Conservation (phyloP, 2,888 invertebrate species). For the Pandemis corylana region DNA sequence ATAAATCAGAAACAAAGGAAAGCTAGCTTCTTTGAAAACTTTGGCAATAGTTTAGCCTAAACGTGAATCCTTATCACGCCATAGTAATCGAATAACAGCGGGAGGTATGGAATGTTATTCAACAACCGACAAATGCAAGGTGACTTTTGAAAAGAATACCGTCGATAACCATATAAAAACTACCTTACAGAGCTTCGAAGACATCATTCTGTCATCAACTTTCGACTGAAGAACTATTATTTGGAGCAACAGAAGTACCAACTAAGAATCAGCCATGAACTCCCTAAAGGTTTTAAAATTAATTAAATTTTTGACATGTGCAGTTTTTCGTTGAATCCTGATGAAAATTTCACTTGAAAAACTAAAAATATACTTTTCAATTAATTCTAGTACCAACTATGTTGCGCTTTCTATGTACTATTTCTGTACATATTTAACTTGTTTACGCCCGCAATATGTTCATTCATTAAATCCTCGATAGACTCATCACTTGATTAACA, state of each 20-base stretch:
- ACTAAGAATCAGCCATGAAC: constrained; percentile 46
- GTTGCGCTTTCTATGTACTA: too few species aligned
- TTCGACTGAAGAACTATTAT: constrained; percentile 42
- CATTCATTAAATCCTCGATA: too few species aligned
- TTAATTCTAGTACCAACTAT: too few species aligned
- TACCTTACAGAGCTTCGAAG: constrained; percentile 51
- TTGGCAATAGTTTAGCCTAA: constrained; percentile 26
- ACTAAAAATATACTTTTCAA: too few species aligned
- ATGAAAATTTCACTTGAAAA: too few species aligned
- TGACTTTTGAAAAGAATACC: constrained; percentile 43
- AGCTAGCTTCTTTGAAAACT: neutral
- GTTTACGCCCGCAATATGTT: too few species aligned
- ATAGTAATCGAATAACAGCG: constrained; percentile 55
- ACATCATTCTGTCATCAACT: constrained; percentile 58
- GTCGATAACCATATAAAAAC: constrained; percentile 60
- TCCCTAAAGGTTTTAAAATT: constrained; percentile 52
- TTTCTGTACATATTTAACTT: too few species aligned
- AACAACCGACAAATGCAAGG: constrained; percentile 46
- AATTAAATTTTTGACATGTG: too few species aligned
- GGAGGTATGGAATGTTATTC: constrained; percentile 57
- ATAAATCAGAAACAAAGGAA: neutral
- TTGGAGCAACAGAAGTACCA: constrained; percentile 40
- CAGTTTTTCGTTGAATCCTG: too few species aligned
- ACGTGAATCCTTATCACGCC: constrained; percentile 35
- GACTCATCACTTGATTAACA: too few species aligned